Percentiles rank a stretch among this genome's conserved stretches.
phyloP scores from a whole-genome alignment of 2,888 invertebrate genomes.

The Lepidocyrtinus sp. region DNA sequence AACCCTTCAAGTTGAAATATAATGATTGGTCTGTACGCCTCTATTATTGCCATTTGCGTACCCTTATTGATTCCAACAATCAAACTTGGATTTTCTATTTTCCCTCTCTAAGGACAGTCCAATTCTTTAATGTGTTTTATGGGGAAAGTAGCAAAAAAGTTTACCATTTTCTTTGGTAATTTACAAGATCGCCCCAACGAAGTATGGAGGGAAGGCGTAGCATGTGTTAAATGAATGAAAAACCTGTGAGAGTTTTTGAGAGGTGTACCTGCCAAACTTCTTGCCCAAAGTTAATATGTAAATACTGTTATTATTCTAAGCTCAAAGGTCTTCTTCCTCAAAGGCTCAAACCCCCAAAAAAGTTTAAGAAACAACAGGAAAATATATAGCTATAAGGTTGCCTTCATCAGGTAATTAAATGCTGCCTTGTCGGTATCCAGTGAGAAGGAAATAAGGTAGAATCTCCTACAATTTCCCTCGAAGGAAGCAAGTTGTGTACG shows the following conservation, averaged over 20 bases:
- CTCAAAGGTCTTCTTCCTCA: neutral
- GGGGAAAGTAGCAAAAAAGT: constrained; percentile 28
- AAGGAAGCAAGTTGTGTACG: constrained; percentile 32
- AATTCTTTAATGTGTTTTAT: constrained; percentile 44
- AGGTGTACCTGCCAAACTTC: constrained; percentile 4
- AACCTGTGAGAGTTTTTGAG: constrained; percentile 12
- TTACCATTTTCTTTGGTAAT: constrained; percentile 32
- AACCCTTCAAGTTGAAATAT: no score
- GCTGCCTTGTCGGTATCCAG: neutral
- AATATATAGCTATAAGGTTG: neutral
- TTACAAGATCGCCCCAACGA: constrained; percentile 24
- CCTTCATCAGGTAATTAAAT: constrained; percentile 4
- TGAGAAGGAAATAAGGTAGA: neutral
- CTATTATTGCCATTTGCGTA: constrained; percentile 20
- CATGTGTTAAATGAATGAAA: constrained; percentile 10
- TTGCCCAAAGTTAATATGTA: constrained; percentile 9
- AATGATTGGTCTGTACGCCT: neutral
- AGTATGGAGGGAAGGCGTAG: constrained; percentile 9
- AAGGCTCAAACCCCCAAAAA: neutral
- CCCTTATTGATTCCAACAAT: constrained; percentile 58
- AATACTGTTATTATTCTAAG: constrained; percentile 5
- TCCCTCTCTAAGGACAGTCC: neutral
- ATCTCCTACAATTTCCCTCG: no score
- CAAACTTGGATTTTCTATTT: constrained; percentile 46
- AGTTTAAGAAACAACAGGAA: neutral